Percentiles rank a stretch among this genome's conserved stretches.
Conservation (phyloP, 2,888 invertebrate species). For the Fabriciana adippe region DNA sequence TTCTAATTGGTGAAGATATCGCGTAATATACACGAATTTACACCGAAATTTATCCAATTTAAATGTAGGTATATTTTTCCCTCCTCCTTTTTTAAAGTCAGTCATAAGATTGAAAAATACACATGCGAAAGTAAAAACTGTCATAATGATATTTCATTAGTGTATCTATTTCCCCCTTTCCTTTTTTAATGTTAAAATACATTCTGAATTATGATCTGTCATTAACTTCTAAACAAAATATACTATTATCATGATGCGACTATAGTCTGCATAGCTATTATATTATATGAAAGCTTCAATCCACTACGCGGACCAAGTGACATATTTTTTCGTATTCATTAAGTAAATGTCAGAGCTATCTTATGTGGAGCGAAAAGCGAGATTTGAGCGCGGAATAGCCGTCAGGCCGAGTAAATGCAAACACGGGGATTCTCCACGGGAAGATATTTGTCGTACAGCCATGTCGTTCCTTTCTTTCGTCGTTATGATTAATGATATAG, state of each 20-base stretch:
- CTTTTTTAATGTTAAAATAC: too few species aligned
- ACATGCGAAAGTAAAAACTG: too few species aligned
- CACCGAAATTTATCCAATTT: too few species aligned
- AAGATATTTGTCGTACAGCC: slow-evolving; percentile 73
- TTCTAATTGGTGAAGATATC: too few species aligned
- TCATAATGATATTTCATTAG: too few species aligned
- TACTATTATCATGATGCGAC: background rate
- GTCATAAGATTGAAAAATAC: too few species aligned
- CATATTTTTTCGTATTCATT: slow-evolving; percentile 29
- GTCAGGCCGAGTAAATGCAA: slow-evolving; percentile 48
- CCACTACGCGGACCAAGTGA: slow-evolving; percentile 19
- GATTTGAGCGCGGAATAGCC: slow-evolving; percentile 28
- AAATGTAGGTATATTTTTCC: too few species aligned
- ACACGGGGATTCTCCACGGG: slow-evolving; percentile 56
- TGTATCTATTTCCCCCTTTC: too few species aligned
- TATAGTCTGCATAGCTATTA: slow-evolving; percentile 10
- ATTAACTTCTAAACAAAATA: background rate
- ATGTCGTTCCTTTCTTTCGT: slow-evolving; percentile 71
- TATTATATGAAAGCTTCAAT: slow-evolving; percentile 11
- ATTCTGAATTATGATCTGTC: background rate
- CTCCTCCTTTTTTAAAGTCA: too few species aligned
- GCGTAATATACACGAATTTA: too few species aligned
- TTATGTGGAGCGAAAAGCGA: slow-evolving; percentile 20
- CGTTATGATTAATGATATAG: slow-evolving; percentile 76
- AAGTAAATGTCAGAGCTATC: slow-evolving; percentile 28